phyloP scores from a whole-genome alignment of 2,113 vertebrate genomes.

The Gopherus flavomarginatus region DNA sequence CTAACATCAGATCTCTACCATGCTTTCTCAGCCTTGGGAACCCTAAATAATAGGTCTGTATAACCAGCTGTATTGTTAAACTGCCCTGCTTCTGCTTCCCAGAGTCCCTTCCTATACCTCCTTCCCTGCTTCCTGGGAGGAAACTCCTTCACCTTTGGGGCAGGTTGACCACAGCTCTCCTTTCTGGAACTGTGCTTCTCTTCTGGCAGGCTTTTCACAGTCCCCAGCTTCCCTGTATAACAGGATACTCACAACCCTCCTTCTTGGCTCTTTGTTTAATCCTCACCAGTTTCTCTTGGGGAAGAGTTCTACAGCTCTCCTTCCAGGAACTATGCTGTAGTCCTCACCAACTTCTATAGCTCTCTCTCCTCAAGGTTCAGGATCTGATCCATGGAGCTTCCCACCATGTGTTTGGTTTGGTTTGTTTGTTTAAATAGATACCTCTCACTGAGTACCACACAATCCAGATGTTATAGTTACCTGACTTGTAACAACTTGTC shows the following conservation, averaged over 20 bases:
- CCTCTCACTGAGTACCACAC: not conserved
- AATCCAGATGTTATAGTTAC: not conserved
- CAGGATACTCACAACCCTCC: not conserved
- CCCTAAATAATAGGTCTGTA: not conserved
- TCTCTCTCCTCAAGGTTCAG: not conserved
- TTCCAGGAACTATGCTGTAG: not conserved
- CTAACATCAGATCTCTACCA: accelerated
- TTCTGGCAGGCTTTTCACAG: not conserved
- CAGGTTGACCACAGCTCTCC: not conserved
- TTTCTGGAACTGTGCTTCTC: not conserved
- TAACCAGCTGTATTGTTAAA: not conserved
- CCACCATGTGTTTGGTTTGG: not conserved
- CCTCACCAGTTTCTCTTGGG: accelerated
- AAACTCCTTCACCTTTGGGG: not conserved
- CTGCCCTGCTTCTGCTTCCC: accelerated
- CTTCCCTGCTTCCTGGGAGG: not conserved
- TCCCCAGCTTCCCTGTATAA: accelerated
- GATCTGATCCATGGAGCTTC: not conserved
- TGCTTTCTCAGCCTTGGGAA: not conserved
- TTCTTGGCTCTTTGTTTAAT: not conserved
- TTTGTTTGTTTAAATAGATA: not conserved
- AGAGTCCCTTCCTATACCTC: accelerated
- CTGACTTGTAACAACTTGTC: not conserved
- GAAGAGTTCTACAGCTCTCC: not conserved
- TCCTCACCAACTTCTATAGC: not conserved